Conservation (phyloP, 2,113 vertebrate species). For the Corydoras sp. region DNA sequence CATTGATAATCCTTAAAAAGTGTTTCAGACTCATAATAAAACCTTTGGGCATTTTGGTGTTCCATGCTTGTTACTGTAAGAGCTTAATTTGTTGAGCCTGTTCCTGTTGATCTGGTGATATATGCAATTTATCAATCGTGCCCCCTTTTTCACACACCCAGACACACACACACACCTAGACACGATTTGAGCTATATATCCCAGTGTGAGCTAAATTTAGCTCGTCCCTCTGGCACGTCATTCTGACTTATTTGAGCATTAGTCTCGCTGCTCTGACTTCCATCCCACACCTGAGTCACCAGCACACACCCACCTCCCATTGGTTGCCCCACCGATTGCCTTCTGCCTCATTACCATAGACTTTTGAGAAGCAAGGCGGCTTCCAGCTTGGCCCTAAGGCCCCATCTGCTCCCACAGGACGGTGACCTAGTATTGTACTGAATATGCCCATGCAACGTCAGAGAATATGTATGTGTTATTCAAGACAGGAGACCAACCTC, state of each 20-base stretch:
- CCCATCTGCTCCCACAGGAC: slow-evolving; percentile 48
- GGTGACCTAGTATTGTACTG: slow-evolving; percentile 24
- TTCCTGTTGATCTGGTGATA: background rate
- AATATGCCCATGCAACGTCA: background rate
- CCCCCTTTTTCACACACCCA: slow-evolving; percentile 4
- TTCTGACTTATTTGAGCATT: slow-evolving; percentile 56
- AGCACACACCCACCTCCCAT: slow-evolving; percentile 53
- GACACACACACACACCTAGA: background rate
- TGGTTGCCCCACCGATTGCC: slow-evolving; percentile 53
- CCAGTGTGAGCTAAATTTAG: slow-evolving; percentile 58
- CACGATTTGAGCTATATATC: background rate
- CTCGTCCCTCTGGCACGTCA: slow-evolving; percentile 51
- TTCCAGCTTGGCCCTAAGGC: slow-evolving; percentile 39
- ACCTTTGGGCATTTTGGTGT: background rate
- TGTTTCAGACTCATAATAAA: too few relatives aligned
- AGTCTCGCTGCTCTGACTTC: slow-evolving; percentile 54
- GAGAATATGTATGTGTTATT: slow-evolving; percentile 3
- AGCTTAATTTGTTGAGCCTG: background rate
- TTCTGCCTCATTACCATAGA: slow-evolving; percentile 58
- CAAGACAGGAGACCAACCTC: slow-evolving; percentile 9
- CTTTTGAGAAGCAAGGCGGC: slow-evolving; percentile 42
- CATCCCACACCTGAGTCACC: slow-evolving; percentile 63
- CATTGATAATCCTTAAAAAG: too few relatives aligned
- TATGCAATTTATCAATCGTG: slow-evolving; percentile 33
- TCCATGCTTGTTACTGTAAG: background rate